These are phyloP conservation scores for Poeciliopsis gracilis DNA, from an alignment of 2,797 vertebrate genomes.

Conservation along the genomic window DNA sequence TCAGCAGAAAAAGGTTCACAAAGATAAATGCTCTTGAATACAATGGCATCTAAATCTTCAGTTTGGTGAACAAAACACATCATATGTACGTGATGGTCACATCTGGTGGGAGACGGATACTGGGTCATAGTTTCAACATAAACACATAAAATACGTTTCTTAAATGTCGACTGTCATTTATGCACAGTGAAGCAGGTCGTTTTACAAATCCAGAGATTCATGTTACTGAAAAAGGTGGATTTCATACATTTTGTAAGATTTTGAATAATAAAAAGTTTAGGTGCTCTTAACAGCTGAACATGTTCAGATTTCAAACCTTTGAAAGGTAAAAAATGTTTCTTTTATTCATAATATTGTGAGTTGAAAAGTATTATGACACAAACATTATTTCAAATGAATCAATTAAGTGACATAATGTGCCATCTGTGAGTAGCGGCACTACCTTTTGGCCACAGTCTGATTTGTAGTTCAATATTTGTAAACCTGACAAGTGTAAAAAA, in stretches of 20 bases:
- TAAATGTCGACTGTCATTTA: background rate
- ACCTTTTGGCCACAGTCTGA: background rate
- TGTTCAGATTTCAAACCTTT: background rate
- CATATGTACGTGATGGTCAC: background rate
- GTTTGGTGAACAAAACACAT: background rate
- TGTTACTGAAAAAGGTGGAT: background rate
- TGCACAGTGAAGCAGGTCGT: background rate
- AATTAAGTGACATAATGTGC: background rate
- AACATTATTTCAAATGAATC: background rate
- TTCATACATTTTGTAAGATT: background rate
- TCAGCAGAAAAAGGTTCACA: background rate
- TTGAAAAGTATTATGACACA: background rate
- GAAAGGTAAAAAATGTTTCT: background rate
- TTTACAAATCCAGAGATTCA: background rate
- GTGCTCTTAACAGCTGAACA: background rate
- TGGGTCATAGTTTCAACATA: background rate
- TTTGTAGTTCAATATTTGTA: background rate
- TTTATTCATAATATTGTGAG: background rate
- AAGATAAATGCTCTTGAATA: background rate
- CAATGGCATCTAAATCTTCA: background rate
- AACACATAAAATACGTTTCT: background rate
- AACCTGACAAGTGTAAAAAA: background rate
- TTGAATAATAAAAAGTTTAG: background rate
- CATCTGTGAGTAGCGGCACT: background rate
- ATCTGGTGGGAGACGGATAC: background rate